Percentiles rank a stretch among this genome's conserved stretches.
phyloP scores from a whole-genome alignment of 2,113 vertebrate genomes.

The Grantiella picta region DNA sequence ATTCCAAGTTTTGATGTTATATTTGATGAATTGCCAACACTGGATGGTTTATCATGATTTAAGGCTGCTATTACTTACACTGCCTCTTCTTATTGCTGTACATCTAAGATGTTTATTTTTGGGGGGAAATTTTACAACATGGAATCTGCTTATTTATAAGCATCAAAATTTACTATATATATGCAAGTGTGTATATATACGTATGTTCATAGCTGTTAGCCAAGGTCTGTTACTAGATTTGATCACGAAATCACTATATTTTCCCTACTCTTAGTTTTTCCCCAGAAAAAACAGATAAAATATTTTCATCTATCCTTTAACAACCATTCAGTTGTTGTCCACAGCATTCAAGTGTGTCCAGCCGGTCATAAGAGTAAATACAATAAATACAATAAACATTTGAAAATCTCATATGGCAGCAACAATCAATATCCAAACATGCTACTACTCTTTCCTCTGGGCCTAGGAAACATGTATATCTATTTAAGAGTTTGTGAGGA shows the following conservation, averaged over 20 bases:
- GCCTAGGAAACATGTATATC: background rate
- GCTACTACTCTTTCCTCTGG: background rate
- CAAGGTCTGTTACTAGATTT: background rate
- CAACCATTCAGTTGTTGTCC: background rate
- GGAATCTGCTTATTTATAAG: background rate
- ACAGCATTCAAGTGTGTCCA: background rate
- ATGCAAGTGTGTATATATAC: background rate
- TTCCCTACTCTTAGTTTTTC: background rate
- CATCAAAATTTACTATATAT: background rate
- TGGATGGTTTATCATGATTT: background rate
- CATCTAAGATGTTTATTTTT: background rate
- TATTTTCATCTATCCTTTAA: background rate
- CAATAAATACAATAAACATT: background rate
- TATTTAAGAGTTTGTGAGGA: background rate
- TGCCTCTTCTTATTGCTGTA: background rate
- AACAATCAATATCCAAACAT: background rate
- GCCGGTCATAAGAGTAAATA: background rate
- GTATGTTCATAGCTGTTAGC: background rate
- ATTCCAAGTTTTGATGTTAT: background rate
- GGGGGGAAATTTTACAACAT: background rate
- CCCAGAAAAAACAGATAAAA: background rate
- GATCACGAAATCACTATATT: background rate
- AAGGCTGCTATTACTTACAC: background rate
- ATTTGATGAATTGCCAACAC: background rate
- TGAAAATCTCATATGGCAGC: background rate